Base-by-base conservation (phyloP, 2,888 invertebrate genomes). In the Automeris io region DNA sequence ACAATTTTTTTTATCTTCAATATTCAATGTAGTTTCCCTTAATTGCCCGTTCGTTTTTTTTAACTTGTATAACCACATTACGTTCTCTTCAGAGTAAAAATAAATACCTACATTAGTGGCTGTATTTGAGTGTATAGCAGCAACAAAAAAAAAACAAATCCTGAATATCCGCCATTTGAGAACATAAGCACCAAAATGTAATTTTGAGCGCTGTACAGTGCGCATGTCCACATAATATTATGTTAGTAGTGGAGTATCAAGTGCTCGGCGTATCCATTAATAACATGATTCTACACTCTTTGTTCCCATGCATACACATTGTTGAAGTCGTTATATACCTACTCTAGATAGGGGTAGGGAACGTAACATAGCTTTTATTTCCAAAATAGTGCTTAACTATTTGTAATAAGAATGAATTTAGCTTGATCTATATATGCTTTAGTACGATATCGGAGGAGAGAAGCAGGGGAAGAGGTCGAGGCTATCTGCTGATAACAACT, bases 391-490 rank as follows among this genome's bases (percentile, higher is more conserved):
- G 39, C 45, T 46, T 64, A 57, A 40, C 22, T 0, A 0, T 2
- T 40, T 6, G 35, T 7, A 42, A 54, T 72, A 74, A 43, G 45
- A 53, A 47, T 50, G 25, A 54, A 37, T 50, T 58, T 54, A 5
- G 37, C 16, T 19, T 47, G 44, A 36, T 33, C 22, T 12, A 6
- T 33, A n/a, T 45, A 22, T 22, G 22, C 23, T 40, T 29, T 33
- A 40, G 29, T 39, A 33, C 39, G 49, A 51, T 62, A 65, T 54
- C 53, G 45, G 34, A 41, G 58, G 44, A 60, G 62, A 65, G 64
- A 57, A 64, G 48, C 63, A 61, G 65, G 70, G 76, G 74, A 68
- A 70, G 76, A 79, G 81, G 81, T 82, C 80, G 82, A 73, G 81
- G 81, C 61, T 82, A 78, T 80, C 73, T 63, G 42, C 51, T 58